Conservation (phyloP, 2,888 invertebrate species). For the Itoplectis maculator region DNA sequence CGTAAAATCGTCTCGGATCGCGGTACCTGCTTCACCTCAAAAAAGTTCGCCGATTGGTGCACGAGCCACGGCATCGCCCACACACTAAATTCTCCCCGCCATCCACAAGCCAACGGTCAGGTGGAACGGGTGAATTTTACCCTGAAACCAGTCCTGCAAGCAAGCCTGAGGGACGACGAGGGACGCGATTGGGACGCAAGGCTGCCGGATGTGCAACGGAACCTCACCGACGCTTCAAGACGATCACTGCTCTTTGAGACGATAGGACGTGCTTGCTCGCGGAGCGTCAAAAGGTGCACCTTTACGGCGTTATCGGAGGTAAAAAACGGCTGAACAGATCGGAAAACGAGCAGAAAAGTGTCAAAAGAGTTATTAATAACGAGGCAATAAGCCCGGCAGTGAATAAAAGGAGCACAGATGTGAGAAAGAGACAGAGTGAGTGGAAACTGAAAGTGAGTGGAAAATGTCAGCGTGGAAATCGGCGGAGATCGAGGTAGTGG, state of each 20-base stretch:
- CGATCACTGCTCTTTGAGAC: constrained; percentile 82
- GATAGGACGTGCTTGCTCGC: neutral
- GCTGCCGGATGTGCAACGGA: constrained; percentile 44
- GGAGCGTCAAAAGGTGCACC: neutral
- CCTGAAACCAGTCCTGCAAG: constrained; percentile 47
- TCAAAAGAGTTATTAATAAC: no score
- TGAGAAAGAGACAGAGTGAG: neutral
- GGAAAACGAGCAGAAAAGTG: neutral
- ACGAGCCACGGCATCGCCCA: constrained; percentile 45
- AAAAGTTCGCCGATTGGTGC: constrained; percentile 22
- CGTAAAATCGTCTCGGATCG: constrained; percentile 64
- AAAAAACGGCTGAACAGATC: neutral
- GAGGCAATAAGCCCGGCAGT: no score
- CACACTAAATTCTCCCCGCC: constrained; percentile 53
- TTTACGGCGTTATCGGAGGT: neutral
- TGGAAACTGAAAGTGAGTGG: no score
- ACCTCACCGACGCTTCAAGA: constrained; percentile 75
- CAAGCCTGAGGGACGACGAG: constrained; percentile 32
- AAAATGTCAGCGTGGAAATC: neutral
- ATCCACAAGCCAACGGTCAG: constrained; percentile 64
- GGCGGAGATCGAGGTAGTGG: neutral
- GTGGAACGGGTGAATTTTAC: constrained; percentile 60
- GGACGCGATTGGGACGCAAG: constrained; percentile 16
- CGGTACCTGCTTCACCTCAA: constrained; percentile 55
- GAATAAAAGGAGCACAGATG: no score